phyloP scores from a whole-genome alignment of 1,140 invertebrate genomes.

The Drosophila lacertosa region DNA sequence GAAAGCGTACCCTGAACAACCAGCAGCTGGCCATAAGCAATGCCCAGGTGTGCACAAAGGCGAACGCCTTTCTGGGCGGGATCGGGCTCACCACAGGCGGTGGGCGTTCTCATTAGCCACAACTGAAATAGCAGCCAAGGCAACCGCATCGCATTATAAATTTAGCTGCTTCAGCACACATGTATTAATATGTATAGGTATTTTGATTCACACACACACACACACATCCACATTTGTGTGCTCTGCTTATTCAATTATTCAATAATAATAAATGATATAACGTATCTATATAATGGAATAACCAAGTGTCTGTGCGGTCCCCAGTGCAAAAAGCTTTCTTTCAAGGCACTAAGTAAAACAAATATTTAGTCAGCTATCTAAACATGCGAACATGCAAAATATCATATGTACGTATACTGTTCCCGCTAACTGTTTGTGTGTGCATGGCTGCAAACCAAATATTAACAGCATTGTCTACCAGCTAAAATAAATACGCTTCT shows the following conservation, averaged over 20 bases:
- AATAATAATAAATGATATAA: slow-evolving; percentile 72
- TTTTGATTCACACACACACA: not conserved
- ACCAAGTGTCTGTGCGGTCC: slow-evolving; percentile 36
- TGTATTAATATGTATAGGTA: slow-evolving; percentile 35
- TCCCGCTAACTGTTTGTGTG: not conserved
- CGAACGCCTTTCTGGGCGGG: slow-evolving; percentile 1
- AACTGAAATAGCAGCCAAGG: slow-evolving; percentile 40
- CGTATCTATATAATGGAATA: slow-evolving; percentile 41
- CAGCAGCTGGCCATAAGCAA: slow-evolving; percentile 22
- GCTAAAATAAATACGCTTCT: slow-evolving; percentile 5
- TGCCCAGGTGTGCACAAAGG: slow-evolving; percentile 36
- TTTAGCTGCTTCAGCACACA: slow-evolving; percentile 56
- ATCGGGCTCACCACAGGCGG: slow-evolving; percentile 33
- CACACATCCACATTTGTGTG: not conserved
- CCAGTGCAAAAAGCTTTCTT: slow-evolving; percentile 59
- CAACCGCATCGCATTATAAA: slow-evolving; percentile 73
- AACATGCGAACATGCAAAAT: slow-evolving; percentile 4
- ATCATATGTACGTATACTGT: slow-evolving; percentile 5
- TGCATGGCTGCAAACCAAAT: slow-evolving; percentile 3
- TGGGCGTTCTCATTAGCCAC: slow-evolving; percentile 67
- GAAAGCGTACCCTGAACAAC: slow-evolving; percentile 25
- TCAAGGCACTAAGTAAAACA: slow-evolving; percentile 37
- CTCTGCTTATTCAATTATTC: slow-evolving; percentile 70
- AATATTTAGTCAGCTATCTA: slow-evolving; percentile 31
- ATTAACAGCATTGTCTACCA: slow-evolving; percentile 5